These are phyloP conservation scores for cattle (Bos taurus) DNA, from an alignment of 2,113 vertebrate species.

Conservation along the genomic window DNA sequence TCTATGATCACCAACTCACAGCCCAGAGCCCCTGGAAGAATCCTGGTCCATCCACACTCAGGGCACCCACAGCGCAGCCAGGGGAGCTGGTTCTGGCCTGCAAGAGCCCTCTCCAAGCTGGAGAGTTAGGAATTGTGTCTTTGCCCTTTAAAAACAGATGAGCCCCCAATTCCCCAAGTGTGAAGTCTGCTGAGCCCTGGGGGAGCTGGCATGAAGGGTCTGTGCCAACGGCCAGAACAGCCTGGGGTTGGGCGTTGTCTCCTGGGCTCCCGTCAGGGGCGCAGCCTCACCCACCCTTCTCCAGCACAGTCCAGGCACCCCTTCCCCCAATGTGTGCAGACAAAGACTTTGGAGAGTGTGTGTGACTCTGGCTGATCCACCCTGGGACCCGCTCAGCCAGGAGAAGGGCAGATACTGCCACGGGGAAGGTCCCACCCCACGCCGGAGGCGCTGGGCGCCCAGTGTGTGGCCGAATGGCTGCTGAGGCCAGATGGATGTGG, in stretches of 20 bases:
- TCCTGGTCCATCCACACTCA: rapidly evolving
- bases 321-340: rapidly evolving
- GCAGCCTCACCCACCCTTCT: neutral
- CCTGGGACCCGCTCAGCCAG: neutral
- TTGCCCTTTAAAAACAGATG: rapidly evolving
- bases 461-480: rapidly evolving
- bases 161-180: rapidly evolving
- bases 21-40: neutral
- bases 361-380: neutral
- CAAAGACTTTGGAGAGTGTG: too few species aligned
- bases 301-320: neutral
- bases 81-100: too few species aligned
- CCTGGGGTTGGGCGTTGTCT: rapidly evolving
- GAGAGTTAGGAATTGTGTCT: neutral
- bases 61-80: rapidly evolving
- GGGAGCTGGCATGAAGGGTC: neutral
- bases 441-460: rapidly evolving
- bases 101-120: neutral
- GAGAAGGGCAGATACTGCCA: neutral
- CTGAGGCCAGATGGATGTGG: neutral
- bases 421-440: neutral
- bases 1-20: too few species aligned
- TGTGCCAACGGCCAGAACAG: neutral
- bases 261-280: neutral
- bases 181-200: neutral